Percentiles rank a stretch among this genome's conserved stretches.
These are phyloP conservation scores for Euschistus heros DNA, from an alignment of 1,140 invertebrate species.

Conservation along the genomic window DNA sequence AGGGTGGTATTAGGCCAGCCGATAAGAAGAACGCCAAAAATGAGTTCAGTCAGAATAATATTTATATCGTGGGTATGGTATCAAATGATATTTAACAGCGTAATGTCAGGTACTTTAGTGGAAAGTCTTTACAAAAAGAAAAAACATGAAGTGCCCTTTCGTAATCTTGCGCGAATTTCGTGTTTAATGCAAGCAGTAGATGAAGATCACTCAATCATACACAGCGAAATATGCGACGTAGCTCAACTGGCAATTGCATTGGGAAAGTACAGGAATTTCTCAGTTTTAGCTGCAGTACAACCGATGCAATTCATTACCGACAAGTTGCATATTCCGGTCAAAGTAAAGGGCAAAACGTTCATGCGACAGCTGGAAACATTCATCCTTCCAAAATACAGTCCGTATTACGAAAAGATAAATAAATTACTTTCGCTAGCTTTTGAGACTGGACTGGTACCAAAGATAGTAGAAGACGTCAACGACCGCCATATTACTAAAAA, in stretches of 20 bases:
- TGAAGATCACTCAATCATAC: background rate
- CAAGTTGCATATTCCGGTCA: background rate
- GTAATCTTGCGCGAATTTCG: background rate
- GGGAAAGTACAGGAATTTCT: background rate
- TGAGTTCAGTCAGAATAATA: background rate
- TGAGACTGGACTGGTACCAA: background rate
- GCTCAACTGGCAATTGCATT: background rate
- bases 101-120: background rate
- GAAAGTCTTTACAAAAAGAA: background rate
- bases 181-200: background rate
- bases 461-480: too few species aligned
- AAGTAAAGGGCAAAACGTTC: too few species aligned
- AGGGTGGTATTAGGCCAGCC: background rate
- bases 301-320: background rate
- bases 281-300: background rate
- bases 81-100: background rate
- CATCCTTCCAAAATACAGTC: background rate
- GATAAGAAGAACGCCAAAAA: slow-evolving; percentile 7
- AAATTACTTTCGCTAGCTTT: background rate
- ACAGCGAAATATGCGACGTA: background rate
- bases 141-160: background rate
- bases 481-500: too few species aligned
- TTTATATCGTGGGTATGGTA: background rate
- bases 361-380: background rate
- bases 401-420: background rate